Base-by-base conservation (phyloP, 2,797 vertebrate species). In the Novumbra hubbsi region DNA sequence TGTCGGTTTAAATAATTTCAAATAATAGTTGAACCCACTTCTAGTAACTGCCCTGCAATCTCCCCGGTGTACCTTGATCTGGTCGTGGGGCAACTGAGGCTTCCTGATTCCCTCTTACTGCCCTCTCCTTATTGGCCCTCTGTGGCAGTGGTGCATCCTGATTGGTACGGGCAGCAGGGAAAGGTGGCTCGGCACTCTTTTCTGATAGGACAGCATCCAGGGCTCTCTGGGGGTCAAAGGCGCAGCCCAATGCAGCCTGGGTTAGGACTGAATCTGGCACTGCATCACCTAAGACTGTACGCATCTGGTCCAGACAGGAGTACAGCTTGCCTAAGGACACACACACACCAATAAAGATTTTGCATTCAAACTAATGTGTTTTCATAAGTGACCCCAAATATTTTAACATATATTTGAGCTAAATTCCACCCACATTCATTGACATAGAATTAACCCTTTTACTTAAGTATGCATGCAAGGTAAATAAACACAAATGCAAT, bases 261-360 rank as follows among this genome's bases (percentile, higher is more conserved):
- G 91, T 93, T 89, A 99, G 90, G 68, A 92, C 81, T 6, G 96
- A 94, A 64, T 99, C 96, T 21, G 95, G 91, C 71, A 97, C 75
- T 1, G 95, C 87, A 50, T 97, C 96, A 76, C 96, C 96, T 70
- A 99, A 88, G 65, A 98, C 94, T 70, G 96, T 88, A 81, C 95
- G 94, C 97, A 99, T 97, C 78, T 96, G 95, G 87, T 98, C 97
- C 92, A 99, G 94, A 88, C 97, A 99, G 16, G 96, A 97, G 90
- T 92, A 95, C 83, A 99, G 93, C 83, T 89, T 95, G 68, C 30
- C 66, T 32, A 3, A 27, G 34, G 15, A 68, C 27, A 68, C 66
- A 68, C 16, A 68, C 30, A 68, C 17, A 21, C 19, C 8, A 38
- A 38, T 8, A 38, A 38, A 8, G 34, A 34, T 34, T 34, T 34